Evolutionary conservation across 2,888 invertebrate species (phyloP).

Genomic region (Himalopsyche tibetana): DNA sequence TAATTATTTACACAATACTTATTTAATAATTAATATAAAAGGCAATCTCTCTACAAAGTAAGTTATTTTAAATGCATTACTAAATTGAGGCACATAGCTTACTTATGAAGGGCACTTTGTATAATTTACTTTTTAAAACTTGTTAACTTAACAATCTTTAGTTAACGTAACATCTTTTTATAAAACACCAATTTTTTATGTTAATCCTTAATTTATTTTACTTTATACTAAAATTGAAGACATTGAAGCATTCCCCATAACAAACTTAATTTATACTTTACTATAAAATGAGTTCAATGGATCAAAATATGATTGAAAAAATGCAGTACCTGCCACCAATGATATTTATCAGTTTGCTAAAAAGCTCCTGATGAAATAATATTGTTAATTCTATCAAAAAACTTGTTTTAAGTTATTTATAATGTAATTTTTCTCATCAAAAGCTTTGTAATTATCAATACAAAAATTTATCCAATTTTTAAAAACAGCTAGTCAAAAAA

Average conservation of each 20-base stretch:
- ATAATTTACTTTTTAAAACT: background rate
- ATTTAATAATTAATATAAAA: constrained; percentile 33
- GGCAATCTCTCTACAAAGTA: constrained; percentile 23
- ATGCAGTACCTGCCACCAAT: too few relatives aligned
- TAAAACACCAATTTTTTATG: background rate
- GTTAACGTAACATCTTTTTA: background rate
- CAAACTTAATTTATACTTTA: background rate
- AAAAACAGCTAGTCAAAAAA: too few relatives aligned
- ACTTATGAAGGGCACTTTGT: constrained; percentile 39
- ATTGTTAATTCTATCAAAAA: too few relatives aligned
- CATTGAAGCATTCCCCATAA: background rate
- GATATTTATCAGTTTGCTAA: too few relatives aligned
- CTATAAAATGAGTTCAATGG: too few relatives aligned
- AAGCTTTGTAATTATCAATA: too few relatives aligned
- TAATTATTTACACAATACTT: constrained; percentile 32
- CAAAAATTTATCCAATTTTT: too few relatives aligned
- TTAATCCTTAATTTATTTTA: background rate
- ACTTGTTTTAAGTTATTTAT: too few relatives aligned
- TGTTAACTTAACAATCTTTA: background rate
- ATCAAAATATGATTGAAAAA: too few relatives aligned
- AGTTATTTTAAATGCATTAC: constrained; percentile 29
- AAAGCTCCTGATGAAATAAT: too few relatives aligned
- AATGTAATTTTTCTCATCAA: too few relatives aligned
- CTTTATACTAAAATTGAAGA: background rate
- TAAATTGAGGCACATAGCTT: constrained; percentile 35